Evolutionary conservation across 2,797 vertebrate genomes (phyloP).

Genomic region (Orestias chungarensis): DNA sequence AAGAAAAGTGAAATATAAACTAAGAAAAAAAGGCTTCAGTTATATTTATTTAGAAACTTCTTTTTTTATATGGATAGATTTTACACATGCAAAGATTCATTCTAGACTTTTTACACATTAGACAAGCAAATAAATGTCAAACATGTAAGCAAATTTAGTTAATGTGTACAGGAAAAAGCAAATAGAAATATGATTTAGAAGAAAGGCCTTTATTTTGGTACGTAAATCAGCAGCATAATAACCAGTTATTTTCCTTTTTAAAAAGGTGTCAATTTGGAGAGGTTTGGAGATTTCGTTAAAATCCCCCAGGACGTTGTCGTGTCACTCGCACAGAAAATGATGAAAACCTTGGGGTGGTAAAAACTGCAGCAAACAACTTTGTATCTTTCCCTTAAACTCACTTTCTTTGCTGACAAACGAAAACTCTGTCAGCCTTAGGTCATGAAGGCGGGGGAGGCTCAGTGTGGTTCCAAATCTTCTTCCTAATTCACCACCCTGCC

Average conservation of each 20-base stretch:
- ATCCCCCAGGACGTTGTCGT: background rate
- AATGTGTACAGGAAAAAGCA: no score
- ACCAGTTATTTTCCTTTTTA: background rate
- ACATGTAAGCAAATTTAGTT: no score
- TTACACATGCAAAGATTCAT: no score
- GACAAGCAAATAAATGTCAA: no score
- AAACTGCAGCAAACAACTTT: background rate
- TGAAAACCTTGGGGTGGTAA: background rate
- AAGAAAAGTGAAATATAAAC: background rate
- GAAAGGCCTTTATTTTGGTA: background rate
- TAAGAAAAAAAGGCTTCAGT: no score
- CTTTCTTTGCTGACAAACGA: background rate
- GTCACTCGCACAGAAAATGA: background rate
- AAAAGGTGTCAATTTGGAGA: background rate
- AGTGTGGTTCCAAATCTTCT: conserved; percentile 31
- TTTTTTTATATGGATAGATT: no score
- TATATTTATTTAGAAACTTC: no score
- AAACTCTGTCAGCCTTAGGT: background rate
- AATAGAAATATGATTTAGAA: no score
- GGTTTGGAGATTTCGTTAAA: background rate
- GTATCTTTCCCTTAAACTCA: background rate
- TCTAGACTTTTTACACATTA: no score
- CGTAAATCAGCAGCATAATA: background rate
- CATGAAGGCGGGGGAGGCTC: conserved; percentile 9
- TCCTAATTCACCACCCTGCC: conserved; percentile 21